These are phyloP conservation scores for Chiloscyllium plagiosum DNA, from an alignment of 2,113 vertebrate species.

Conservation along the genomic window DNA sequence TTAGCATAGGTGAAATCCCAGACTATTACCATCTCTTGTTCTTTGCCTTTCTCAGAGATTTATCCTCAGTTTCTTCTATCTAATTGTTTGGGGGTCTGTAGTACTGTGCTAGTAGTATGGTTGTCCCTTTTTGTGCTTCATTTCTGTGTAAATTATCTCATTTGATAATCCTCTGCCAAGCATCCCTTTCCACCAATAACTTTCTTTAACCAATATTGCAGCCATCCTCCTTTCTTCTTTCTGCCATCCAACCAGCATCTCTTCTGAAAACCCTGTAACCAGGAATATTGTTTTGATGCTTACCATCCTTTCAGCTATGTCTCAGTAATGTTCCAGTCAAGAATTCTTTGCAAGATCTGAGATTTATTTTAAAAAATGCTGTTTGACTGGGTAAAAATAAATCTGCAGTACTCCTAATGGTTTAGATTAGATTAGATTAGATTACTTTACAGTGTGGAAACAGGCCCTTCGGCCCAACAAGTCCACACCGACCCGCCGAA, in stretches of 20 bases:
- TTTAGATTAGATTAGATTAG: no score
- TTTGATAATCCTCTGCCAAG: no score
- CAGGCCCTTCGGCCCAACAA: no score
- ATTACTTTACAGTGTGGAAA: no score
- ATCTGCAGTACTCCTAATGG: neutral
- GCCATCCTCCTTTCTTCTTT: neutral
- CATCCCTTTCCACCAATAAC: neutral
- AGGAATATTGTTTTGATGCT: neutral
- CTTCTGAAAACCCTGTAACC: neutral
- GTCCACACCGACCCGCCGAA: no score
- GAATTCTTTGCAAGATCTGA: neutral
- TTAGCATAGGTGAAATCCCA: neutral
- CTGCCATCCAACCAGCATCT: neutral
- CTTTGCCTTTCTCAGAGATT: neutral
- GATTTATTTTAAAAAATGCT: neutral
- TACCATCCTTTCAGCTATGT: neutral
- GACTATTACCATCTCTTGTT: neutral
- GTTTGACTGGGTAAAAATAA: neutral
- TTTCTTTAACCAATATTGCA: neutral
- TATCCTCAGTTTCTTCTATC: neutral
- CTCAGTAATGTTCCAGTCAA: neutral
- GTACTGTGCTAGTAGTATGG: neutral
- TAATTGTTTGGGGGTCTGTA: neutral
- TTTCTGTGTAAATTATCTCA: neutral
- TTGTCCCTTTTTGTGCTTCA: neutral